These are phyloP conservation scores for Artemia sp. DNA, from an alignment of 2,888 invertebrate species.

Conservation along the genomic window DNA sequence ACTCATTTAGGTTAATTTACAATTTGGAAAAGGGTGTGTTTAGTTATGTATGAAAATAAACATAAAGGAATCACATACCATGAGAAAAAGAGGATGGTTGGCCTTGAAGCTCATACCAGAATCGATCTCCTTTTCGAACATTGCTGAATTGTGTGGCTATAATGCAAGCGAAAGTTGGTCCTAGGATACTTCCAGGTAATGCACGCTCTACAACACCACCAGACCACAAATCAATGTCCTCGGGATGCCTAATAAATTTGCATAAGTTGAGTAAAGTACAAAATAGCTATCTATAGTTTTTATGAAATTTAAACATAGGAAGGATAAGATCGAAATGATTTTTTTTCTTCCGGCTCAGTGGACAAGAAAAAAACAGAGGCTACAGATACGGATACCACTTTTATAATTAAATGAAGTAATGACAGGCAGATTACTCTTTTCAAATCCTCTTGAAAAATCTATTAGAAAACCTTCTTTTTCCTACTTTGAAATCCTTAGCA, in stretches of 20 bases:
- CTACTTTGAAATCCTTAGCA: too few relatives aligned
- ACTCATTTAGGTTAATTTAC: not conserved
- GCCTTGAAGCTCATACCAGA: slow-evolving; percentile 82
- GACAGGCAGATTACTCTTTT: too few relatives aligned
- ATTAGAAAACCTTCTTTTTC: too few relatives aligned
- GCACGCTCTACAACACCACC: slow-evolving; percentile 82
- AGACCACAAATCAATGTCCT: slow-evolving; percentile 85
- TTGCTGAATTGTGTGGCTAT: slow-evolving; percentile 84
- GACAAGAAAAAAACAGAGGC: too few relatives aligned
- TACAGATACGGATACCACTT: too few relatives aligned
- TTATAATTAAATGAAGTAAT: too few relatives aligned
- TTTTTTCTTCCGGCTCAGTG: too few relatives aligned
- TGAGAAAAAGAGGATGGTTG: slow-evolving; percentile 76
- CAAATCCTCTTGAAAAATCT: too few relatives aligned
- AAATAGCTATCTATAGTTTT: too few relatives aligned
- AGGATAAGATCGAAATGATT: too few relatives aligned
- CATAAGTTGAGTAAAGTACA: too few relatives aligned
- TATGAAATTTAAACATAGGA: too few relatives aligned
- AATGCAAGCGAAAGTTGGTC: slow-evolving; percentile 82
- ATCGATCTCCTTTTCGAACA: slow-evolving; percentile 71
- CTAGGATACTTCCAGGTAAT: slow-evolving; percentile 74
- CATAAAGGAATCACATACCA: slow-evolving; percentile 30
- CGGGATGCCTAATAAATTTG: slow-evolving; percentile 46
- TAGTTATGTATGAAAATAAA: not conserved
- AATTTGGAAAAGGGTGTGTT: not conserved